Base-by-base conservation (phyloP, 2,888 invertebrate genomes). In the Caenorhabditis japonica region DNA sequence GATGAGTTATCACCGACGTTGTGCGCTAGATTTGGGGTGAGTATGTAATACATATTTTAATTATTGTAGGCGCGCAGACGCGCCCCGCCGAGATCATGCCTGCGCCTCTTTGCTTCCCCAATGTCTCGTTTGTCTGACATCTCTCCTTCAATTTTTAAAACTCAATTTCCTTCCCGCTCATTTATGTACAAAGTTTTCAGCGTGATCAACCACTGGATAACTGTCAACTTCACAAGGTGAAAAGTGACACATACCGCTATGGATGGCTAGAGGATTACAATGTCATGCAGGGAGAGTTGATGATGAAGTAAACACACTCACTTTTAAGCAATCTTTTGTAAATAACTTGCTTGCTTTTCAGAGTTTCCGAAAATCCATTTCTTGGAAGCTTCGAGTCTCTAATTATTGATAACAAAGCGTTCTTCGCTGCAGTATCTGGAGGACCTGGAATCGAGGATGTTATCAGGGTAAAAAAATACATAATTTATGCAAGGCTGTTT, bases 201-300 rank as follows among this genome's bases (percentile, higher is more conserved):
- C 44, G 60, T 1, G 71, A 64, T n/a, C 44, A 66, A 8, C 43
- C 12, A 1, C 41, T 60, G 23, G 66, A 77, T 12, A 84, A 82
- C 39, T 85, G 85, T 46, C 36, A 80, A 8, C 55, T 85, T 30
- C 61, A 76, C 36, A 34, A 58, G 8, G 66, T 64, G 15, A 55
- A 52, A 15, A 51, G 68, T 15, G 70, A 55, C 0, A 55, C 66
- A 1, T 80, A 85, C 55, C 62, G 81, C 12, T 75, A 74, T 51
- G 84, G 83, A 15, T 85, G 83, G 81, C 47, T 85, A 2, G 85
- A 85, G 51, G 84, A 82, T 66, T 85, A 76, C 60, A 61, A 64
- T 30, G 76, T 79, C 0, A 34, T 83, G 10, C 56, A 76, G 23
- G 84, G 85, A 27, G 73, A 61, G 27, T 41, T 74, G 3, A 51